phyloP scores from a whole-genome alignment of 1,140 invertebrate genomes.

The Monochamus saltuarius region DNA sequence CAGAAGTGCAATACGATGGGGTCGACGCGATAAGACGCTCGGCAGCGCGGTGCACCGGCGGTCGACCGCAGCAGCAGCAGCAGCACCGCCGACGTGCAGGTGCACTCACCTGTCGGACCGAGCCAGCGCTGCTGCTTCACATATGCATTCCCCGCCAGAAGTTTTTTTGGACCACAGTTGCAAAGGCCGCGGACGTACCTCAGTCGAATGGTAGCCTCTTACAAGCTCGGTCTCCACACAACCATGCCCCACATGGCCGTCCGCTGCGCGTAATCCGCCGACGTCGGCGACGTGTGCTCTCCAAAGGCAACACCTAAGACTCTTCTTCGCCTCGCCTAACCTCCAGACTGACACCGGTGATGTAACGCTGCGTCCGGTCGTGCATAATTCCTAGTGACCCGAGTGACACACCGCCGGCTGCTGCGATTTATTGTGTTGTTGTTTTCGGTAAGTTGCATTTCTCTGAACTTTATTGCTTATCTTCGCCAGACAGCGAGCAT shows the following conservation, averaged over 20 bases:
- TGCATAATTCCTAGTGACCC: background rate
- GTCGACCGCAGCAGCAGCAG: too few species aligned
- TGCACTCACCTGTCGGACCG: conserved; percentile 13
- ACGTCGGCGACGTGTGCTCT: background rate
- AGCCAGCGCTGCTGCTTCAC: background rate
- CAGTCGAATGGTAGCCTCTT: conserved; percentile 2
- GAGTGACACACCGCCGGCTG: background rate
- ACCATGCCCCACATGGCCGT: background rate
- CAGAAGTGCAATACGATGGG: too few species aligned
- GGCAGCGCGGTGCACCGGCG: too few species aligned
- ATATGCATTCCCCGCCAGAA: conserved; percentile 5
- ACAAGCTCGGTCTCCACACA: background rate
- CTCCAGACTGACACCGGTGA: too few species aligned
- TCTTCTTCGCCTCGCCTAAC: too few species aligned
- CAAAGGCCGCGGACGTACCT: background rate
- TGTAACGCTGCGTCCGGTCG: too few species aligned
- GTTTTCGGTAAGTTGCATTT: conserved; percentile 12
- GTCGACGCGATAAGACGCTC: too few species aligned
- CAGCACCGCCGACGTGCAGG: conserved; percentile 7
- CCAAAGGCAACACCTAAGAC: too few species aligned
- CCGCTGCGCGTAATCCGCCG: background rate
- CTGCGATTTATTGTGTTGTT: background rate
- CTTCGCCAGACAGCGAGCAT: conserved; percentile 6
- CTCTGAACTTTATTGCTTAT: conserved; percentile 11
- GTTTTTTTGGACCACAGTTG: background rate